Percentiles rank a stretch among this genome's conserved stretches.
Conservation (phyloP, 2,888 invertebrate species). For the Blastobasis adustella region DNA sequence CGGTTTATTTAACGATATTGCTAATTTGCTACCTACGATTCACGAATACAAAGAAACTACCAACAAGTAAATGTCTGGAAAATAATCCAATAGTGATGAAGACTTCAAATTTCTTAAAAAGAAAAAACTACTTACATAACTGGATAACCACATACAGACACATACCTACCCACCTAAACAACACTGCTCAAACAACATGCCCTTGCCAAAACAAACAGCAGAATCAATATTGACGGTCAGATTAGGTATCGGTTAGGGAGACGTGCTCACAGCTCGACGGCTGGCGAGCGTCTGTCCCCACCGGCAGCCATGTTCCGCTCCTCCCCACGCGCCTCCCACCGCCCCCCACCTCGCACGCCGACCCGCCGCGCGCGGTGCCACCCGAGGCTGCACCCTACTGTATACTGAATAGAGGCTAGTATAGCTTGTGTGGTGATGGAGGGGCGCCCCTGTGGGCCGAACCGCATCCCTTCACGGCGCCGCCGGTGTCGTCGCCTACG, state of each 20-base stretch:
- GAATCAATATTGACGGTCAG: too few species aligned
- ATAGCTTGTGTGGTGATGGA: slow-evolving; percentile 31
- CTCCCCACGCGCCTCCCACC: slow-evolving; percentile 67
- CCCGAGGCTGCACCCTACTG: slow-evolving; percentile 27
- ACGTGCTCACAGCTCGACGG: slow-evolving; percentile 40
- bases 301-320: slow-evolving; percentile 62
- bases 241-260: slow-evolving; percentile 6
- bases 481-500: slow-evolving; percentile 54
- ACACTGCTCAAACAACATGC: too few species aligned
- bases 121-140: too few species aligned
- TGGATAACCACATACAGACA: too few species aligned
- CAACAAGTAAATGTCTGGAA: too few species aligned
- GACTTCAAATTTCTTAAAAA: too few species aligned
- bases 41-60: too few species aligned
- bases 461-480: slow-evolving; percentile 51
- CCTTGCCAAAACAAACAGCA: too few species aligned
- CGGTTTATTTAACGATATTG: too few species aligned
- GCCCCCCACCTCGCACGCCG: slow-evolving; percentile 61
- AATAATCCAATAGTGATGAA: too few species aligned
- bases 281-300: slow-evolving; percentile 61
- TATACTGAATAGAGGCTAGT: slow-evolving; percentile 59
- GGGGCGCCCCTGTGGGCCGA: slow-evolving; percentile 48
- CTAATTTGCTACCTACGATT: too few species aligned
- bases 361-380: slow-evolving; percentile 28
- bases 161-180: too few species aligned